phyloP scores from a whole-genome alignment of 1,140 invertebrate genomes.

The Neodiprion pinetum region DNA sequence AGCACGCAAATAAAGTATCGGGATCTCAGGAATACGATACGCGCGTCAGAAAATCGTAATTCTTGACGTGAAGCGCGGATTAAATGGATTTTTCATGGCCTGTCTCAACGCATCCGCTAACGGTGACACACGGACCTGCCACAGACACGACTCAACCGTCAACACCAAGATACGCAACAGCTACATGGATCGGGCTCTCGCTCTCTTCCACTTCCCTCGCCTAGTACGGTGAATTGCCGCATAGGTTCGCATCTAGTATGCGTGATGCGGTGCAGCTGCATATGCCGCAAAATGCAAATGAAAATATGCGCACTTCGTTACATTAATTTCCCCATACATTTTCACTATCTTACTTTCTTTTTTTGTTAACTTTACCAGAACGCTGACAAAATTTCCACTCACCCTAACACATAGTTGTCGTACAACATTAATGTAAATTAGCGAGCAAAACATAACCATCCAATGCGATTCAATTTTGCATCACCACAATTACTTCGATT shows the following conservation, averaged over 20 bases:
- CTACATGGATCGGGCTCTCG: not conserved
- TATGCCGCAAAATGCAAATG: no score
- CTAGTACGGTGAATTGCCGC: not conserved
- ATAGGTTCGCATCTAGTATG: not conserved
- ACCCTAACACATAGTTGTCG: no score
- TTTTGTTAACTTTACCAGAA: no score
- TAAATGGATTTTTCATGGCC: constrained; percentile 1
- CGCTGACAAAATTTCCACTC: no score
- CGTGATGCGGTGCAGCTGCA: no score
- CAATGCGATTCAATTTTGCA: no score
- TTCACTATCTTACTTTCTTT: no score
- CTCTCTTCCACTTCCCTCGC: not conserved
- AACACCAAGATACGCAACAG: not conserved
- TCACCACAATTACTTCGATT: no score
- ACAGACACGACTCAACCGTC: not conserved
- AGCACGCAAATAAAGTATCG: not conserved
- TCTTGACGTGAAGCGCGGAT: not conserved
- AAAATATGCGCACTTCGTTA: no score
- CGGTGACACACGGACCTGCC: constrained; percentile 1
- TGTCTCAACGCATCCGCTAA: not conserved
- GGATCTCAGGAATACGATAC: not conserved
- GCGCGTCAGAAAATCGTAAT: not conserved
- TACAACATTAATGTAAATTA: no score
- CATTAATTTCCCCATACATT: no score
- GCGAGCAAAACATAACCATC: no score